Base-by-base conservation (phyloP, 2,797 vertebrate genomes). In the Clangula hyemalis region DNA sequence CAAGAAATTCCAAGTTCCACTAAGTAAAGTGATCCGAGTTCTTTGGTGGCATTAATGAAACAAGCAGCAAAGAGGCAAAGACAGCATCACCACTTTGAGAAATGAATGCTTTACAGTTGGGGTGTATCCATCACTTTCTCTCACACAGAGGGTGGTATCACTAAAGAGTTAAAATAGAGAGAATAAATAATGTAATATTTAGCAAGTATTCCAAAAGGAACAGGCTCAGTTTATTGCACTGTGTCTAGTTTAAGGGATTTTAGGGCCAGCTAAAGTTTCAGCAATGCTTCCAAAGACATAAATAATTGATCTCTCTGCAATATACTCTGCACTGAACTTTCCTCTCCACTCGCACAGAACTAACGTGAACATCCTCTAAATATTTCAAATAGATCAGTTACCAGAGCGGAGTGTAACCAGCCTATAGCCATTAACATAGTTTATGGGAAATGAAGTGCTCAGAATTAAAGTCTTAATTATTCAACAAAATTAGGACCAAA, bases 361-460 rank as follows among this genome's bases (percentile, higher is more conserved):
- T 75, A 87, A 70, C 74, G 92, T 38, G 83, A 96, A 81, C 61
- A 94, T 80, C 96, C 85, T 96, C 81, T 96, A 96, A 97, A 97
- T 97, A 97, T 96, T 97, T 98, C 90, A 97, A 77, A 80, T 11
- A 95, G 89, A 94, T 96, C 97, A 93, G 57, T 97, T 97, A 96
- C 93, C 57, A 89, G 21, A 60, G 71, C 45, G 68, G 65, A 88
- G 90, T 66, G 51, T 77, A 96, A 95, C 84, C 91, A 86, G 77
- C 57, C 95, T 88, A 91, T 61, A 89, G 81, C 39, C 58, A 76
- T 71, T 89, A 82, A 94, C 71, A 81, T 13, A 93, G 71, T 80
- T 89, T 85, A 87, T 27, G 90, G 68, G 18, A 73, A 75, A 92
- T 47, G 6, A 83, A 93, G 77, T 25, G 38, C 18, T 77, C 72